phyloP scores from a whole-genome alignment of 2,888 invertebrate species.

The Aquatica leii region DNA sequence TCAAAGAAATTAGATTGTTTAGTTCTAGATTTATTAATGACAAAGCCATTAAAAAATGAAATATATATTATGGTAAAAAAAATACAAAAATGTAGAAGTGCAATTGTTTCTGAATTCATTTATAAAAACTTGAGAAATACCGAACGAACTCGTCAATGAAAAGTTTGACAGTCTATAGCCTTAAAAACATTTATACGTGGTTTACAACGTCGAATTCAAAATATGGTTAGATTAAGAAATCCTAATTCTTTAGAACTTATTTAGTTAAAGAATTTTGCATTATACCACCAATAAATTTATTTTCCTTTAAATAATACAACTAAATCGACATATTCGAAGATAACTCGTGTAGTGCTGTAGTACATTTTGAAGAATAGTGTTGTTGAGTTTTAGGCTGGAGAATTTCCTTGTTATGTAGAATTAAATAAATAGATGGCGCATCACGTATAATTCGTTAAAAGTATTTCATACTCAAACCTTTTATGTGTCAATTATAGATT shows the following conservation, averaged over 20 bases:
- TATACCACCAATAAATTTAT: not conserved
- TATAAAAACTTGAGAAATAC: not conserved
- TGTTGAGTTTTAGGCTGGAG: too few relatives aligned
- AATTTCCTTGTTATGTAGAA: too few relatives aligned
- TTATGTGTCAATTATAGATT: too few relatives aligned
- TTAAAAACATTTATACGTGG: conserved; percentile 6
- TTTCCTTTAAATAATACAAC: not conserved
- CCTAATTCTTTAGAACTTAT: conserved; percentile 30
- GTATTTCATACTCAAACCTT: too few relatives aligned
- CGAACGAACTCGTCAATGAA: not conserved
- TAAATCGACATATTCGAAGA: not conserved
- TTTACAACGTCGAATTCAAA: too few relatives aligned
- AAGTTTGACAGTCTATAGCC: not conserved
- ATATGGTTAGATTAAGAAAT: conserved; percentile 32
- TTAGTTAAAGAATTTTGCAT: conserved; percentile 16
- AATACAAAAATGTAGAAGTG: conserved; percentile 21
- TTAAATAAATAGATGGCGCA: too few relatives aligned
- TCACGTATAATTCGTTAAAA: too few relatives aligned
- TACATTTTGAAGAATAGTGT: too few relatives aligned
- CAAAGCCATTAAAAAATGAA: not conserved
- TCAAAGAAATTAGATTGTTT: conserved; percentile 22
- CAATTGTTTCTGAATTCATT: not conserved
- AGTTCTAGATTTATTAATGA: not conserved
- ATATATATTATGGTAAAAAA: conserved; percentile 24
- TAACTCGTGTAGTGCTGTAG: too few relatives aligned